Evolutionary conservation across 1,140 invertebrate species (phyloP).

Genomic region (Steinernema feltiae): DNA sequence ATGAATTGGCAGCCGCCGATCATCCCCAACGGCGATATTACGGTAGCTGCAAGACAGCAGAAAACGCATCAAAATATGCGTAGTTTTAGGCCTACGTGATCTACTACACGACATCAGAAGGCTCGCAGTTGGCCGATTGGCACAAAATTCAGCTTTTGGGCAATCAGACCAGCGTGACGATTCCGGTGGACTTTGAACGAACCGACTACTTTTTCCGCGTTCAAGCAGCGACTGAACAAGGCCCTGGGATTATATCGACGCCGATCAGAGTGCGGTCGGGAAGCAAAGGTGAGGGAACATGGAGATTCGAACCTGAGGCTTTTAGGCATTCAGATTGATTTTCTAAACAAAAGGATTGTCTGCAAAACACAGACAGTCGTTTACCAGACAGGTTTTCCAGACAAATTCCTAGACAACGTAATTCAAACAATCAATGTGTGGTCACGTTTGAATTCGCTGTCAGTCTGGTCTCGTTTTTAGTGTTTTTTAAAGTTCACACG

Average conservation of each 20-base stretch:
- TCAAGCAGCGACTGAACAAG: background rate
- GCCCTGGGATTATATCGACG: background rate
- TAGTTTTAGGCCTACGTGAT: background rate
- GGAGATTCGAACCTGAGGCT: too few species aligned
- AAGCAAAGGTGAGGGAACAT: constrained; percentile 6
- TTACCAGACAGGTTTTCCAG: too few species aligned
- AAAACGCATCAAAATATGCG: background rate
- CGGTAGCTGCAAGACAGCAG: background rate
- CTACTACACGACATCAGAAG: constrained; percentile 1
- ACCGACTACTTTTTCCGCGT: background rate
- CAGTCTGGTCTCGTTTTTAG: too few species aligned
- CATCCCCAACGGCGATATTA: background rate
- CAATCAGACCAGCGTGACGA: background rate
- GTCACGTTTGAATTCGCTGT: too few species aligned
- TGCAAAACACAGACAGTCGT: too few species aligned
- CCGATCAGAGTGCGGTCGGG: background rate
- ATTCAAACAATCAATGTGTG: too few species aligned
- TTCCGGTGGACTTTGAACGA: background rate
- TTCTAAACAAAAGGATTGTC: too few species aligned
- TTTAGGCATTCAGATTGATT: too few species aligned
- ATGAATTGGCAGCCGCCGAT: background rate
- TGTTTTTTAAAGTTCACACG: too few species aligned
- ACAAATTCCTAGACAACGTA: too few species aligned
- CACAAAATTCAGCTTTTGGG: background rate
- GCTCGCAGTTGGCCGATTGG: background rate